Conservation (phyloP, 2,797 vertebrate species). For the Alauda arvensis region DNA sequence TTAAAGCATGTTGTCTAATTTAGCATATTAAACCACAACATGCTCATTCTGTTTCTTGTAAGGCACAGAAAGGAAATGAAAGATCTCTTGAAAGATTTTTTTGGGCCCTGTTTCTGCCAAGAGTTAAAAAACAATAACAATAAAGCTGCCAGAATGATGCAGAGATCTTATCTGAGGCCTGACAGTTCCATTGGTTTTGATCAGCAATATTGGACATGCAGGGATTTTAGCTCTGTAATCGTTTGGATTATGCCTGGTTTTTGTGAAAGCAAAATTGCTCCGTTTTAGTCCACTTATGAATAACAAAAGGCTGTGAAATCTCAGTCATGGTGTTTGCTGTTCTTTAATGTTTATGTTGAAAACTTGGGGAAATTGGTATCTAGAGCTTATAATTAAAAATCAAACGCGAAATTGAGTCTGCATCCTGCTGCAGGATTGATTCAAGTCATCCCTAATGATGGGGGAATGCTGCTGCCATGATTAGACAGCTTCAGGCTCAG, state of each 20-base stretch:
- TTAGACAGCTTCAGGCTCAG: slow-evolving; percentile 8
- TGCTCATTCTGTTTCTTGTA: background rate
- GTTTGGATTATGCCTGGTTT: background rate
- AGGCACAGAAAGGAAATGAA: slow-evolving; percentile 21
- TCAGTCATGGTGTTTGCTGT: background rate
- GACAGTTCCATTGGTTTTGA: background rate
- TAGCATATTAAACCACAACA: background rate
- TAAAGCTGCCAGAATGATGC: background rate
- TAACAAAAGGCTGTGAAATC: background rate
- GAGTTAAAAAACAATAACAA: background rate
- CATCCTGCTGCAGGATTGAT: background rate
- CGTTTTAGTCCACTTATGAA: background rate
- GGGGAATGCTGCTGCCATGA: slow-evolving; percentile 19
- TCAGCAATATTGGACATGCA: background rate
- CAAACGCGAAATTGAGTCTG: background rate
- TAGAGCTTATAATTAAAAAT: slow-evolving; percentile 5
- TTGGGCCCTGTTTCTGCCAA: background rate
- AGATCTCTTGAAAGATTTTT: background rate
- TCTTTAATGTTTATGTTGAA: background rate
- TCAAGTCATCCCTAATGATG: background rate
- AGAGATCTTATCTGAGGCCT: background rate
- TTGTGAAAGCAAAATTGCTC: slow-evolving; percentile 3
- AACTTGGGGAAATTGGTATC: background rate
- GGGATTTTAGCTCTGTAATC: background rate
- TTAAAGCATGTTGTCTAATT: background rate